Percentiles rank a stretch among this genome's conserved stretches.
Conservation (phyloP, 2,113 vertebrate species). For the Neofelis nebulosa region DNA sequence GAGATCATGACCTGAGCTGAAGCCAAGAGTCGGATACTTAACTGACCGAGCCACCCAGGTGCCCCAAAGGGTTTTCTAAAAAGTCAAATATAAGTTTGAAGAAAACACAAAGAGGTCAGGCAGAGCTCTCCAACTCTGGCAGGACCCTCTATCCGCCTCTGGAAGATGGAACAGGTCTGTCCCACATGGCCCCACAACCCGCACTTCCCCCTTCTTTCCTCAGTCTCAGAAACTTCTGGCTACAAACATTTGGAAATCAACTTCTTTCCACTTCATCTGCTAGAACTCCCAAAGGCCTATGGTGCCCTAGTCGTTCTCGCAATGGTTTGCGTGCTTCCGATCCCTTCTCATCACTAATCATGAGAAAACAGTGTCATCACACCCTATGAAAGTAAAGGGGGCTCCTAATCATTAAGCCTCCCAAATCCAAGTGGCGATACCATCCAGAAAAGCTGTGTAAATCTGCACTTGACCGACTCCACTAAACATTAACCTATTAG, state of each 20-base stretch:
- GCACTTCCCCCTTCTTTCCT: not conserved
- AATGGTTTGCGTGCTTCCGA: accelerated
- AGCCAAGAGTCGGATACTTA: too few relatives aligned
- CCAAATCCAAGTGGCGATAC: not conserved
- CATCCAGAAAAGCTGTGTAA: not conserved
- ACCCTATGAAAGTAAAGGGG: not conserved
- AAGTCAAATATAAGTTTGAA: not conserved
- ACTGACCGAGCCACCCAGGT: too few relatives aligned
- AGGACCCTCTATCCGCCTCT: not conserved
- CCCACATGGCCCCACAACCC: not conserved
- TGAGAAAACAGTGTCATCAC: not conserved
- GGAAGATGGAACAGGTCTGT: too few relatives aligned
- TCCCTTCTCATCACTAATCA: not conserved
- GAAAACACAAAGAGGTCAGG: not conserved
- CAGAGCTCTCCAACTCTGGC: not conserved
- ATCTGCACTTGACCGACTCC: not conserved
- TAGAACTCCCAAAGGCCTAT: not conserved
- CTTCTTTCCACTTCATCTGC: not conserved
- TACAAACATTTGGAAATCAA: not conserved
- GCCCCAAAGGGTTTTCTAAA: not conserved
- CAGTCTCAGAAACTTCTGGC: not conserved
- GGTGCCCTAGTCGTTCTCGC: not conserved
- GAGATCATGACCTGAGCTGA: too few relatives aligned
- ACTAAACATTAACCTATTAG: conserved; percentile 51
- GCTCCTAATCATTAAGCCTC: not conserved